Percentiles rank a stretch among this genome's conserved stretches.
Conservation (phyloP, 2,888 invertebrate species). For the Amphipyra tragopoginis region DNA sequence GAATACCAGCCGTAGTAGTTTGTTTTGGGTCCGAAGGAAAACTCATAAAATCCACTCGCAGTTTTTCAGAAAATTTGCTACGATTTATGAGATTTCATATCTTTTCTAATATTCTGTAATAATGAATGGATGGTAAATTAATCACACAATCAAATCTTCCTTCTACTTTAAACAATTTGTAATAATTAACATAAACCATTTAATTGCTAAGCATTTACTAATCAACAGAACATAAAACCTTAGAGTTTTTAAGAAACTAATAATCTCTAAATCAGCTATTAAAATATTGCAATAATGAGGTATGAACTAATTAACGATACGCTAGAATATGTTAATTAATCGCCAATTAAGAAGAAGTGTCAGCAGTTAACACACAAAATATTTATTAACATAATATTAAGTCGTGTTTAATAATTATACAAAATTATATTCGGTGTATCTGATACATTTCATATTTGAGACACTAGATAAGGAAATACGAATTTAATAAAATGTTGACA, state of each 20-base stretch:
- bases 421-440: neutral
- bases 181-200: neutral
- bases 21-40: no score
- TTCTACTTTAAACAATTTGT: neutral
- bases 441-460: conserved; percentile 5
- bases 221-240: neutral
- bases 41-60: no score
- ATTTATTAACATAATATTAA: conserved; percentile 29
- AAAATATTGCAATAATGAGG: conserved; percentile 39
- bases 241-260: conserved; percentile 5
- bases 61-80: no score
- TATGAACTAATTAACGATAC: conserved; percentile 49
- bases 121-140: no score
- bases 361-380: conserved; percentile 33
- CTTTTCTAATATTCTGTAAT: no score
- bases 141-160: no score
- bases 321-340: conserved; percentile 49
- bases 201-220: neutral
- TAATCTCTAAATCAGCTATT: conserved; percentile 20
- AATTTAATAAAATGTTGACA: no score
- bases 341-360: conserved; percentile 49
- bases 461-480: conserved; percentile 4
- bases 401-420: conserved; percentile 10
- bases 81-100: no score
- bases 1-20: no score